phyloP scores from a whole-genome alignment of 2,888 invertebrate genomes.

The Protophormia terraenovae region DNA sequence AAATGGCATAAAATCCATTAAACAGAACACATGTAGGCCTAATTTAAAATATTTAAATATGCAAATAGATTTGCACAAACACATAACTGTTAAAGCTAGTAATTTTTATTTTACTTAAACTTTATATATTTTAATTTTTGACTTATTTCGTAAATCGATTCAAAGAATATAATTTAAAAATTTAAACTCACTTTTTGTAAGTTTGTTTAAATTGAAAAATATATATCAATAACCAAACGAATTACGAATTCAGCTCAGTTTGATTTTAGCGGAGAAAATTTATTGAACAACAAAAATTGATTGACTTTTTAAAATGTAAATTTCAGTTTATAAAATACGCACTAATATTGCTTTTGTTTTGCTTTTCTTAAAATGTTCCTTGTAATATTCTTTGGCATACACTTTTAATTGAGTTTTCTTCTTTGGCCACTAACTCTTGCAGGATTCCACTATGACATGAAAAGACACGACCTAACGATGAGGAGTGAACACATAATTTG shows the following conservation, averaged over 20 bases:
- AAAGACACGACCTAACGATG: slow-evolving; percentile 71
- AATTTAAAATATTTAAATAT: background rate
- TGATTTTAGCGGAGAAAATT: background rate
- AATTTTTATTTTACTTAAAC: no score
- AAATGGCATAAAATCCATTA: background rate
- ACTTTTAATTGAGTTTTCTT: slow-evolving; percentile 62
- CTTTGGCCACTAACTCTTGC: slow-evolving; percentile 71
- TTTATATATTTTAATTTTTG: no score
- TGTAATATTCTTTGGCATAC: slow-evolving; percentile 58
- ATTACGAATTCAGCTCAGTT: no score
- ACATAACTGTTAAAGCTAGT: no score
- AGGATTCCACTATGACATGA: slow-evolving; percentile 72
- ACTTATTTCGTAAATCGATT: no score
- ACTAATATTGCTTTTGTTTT: background rate
- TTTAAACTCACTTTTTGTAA: no score
- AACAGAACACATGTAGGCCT: background rate
- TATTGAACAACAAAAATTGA: background rate
- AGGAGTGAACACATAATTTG: slow-evolving; percentile 70
- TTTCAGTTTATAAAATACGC: background rate
- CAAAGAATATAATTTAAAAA: no score
- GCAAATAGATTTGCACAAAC: background rate
- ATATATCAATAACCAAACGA: no score
- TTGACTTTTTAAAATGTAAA: background rate
- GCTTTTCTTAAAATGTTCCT: slow-evolving; percentile 53
- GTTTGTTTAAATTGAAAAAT: no score